Evolutionary conservation across 30 jellyfish, hydroid and myxozoan species (phyloP).

Genomic region (Cassiopea andromeda): DNA sequence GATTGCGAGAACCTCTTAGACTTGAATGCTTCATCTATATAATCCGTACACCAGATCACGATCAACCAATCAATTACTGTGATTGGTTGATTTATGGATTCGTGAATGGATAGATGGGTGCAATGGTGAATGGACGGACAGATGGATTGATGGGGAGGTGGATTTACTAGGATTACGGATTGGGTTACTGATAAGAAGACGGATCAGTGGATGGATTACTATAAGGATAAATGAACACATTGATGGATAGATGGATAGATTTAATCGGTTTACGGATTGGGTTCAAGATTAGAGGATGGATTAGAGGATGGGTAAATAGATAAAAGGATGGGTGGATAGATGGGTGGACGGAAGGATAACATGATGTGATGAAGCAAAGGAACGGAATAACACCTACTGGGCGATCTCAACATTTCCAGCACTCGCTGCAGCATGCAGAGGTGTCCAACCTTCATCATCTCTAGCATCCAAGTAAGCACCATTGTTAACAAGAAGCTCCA

Average conservation of each 20-base stretch:
- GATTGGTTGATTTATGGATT: too few relatives aligned
- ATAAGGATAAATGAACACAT: too few relatives aligned
- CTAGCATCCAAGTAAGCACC: conserved; percentile 89
- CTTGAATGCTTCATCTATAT: too few relatives aligned
- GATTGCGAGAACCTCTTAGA: too few relatives aligned
- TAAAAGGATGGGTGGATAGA: neutral
- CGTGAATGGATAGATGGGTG: neutral
- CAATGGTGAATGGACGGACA: neutral
- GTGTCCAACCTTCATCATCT: conserved; percentile 98
- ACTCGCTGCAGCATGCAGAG: conserved; percentile 98
- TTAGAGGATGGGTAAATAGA: neutral
- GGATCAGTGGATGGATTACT: too few relatives aligned
- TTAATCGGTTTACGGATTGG: too few relatives aligned
- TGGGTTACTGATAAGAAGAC: too few relatives aligned
- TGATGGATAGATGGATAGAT: too few relatives aligned
- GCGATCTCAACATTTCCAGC: conserved; percentile 95
- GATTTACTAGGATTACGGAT: neutral
- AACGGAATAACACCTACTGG: conserved; percentile 52
- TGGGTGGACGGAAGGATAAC: neutral
- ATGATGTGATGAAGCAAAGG: neutral
- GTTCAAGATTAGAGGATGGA: neutral
- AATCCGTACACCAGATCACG: too few relatives aligned
- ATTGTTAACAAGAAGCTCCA: conserved; percentile 71
- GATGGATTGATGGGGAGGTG: neutral
- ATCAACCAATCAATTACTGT: too few relatives aligned